These are phyloP conservation scores for Papilio gigon DNA, from an alignment of 2,888 invertebrate genomes.

Conservation along the genomic window DNA sequence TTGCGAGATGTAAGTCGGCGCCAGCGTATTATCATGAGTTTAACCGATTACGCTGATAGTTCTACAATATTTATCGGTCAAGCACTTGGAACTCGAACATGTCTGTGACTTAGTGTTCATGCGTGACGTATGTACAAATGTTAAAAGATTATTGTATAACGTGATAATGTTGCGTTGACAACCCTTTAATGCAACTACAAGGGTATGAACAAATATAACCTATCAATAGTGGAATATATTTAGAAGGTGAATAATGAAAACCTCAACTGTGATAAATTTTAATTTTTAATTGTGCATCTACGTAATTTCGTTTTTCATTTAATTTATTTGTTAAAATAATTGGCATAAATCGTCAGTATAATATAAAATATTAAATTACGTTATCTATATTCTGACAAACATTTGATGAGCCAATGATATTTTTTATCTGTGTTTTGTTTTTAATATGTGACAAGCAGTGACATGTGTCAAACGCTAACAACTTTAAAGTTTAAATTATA, in stretches of 20 bases:
- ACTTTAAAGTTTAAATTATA: constrained; percentile 15
- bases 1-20: constrained; percentile 37
- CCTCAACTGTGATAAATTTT: no score
- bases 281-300: no score
- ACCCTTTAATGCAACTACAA: no score
- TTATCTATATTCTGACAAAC: constrained; percentile 1
- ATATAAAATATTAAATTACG: not conserved
- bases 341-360: no score
- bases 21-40: constrained; percentile 28
- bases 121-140: not conserved
- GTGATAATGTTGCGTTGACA: no score
- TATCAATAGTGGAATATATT: no score
- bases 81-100: constrained; percentile 34
- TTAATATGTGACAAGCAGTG: constrained; percentile 7
- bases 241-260: no score
- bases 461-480: constrained; percentile 9
- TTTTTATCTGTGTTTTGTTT: constrained; percentile 36
- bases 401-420: not conserved
- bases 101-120: constrained; percentile 5
- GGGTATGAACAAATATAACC: no score
- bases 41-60: constrained; percentile 38
- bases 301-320: no score
- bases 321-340: no score
- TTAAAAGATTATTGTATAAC: no score
- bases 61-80: constrained; percentile 42